Conservation (phyloP, 1,140 invertebrate genomes). For the Ruditapes philippinarum region DNA sequence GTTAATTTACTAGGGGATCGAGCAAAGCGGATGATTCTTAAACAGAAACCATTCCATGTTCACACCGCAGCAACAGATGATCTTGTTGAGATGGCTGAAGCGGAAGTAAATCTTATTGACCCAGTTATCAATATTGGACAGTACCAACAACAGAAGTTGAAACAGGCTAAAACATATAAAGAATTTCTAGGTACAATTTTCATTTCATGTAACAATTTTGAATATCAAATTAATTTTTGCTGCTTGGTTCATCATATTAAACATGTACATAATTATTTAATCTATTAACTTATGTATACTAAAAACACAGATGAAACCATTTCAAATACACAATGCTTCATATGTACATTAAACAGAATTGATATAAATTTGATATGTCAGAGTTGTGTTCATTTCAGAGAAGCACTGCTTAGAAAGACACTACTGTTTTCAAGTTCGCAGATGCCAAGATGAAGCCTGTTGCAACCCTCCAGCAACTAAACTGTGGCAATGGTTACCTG, state of each 20-base stretch:
- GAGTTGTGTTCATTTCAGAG: background rate
- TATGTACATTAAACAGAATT: background rate
- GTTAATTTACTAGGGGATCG: background rate
- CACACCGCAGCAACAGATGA: constrained; percentile 33
- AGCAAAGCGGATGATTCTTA: constrained; percentile 53
- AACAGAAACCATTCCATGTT: constrained; percentile 45
- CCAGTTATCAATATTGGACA: constrained; percentile 54
- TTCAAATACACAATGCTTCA: background rate
- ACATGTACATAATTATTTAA: no score
- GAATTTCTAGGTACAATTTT: constrained; percentile 42
- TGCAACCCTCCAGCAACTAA: constrained; percentile 26
- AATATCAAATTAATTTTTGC: background rate
- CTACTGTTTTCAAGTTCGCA: constrained; percentile 62
- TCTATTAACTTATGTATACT: no score
- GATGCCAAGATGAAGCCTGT: constrained; percentile 52
- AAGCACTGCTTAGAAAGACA: constrained; percentile 26
- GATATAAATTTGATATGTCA: background rate
- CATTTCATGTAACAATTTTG: background rate
- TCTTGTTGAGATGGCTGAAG: constrained; percentile 22
- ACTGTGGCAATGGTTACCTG: constrained; percentile 55
- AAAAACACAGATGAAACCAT: no score
- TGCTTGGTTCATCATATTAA: background rate
- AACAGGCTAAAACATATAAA: constrained; percentile 34
- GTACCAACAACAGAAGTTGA: constrained; percentile 53
- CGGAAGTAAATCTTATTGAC: constrained; percentile 36